Conservation (phyloP, 30 jellyfish, hydroid and myxozoan species). For the Pseudorhiza aurosa region DNA sequence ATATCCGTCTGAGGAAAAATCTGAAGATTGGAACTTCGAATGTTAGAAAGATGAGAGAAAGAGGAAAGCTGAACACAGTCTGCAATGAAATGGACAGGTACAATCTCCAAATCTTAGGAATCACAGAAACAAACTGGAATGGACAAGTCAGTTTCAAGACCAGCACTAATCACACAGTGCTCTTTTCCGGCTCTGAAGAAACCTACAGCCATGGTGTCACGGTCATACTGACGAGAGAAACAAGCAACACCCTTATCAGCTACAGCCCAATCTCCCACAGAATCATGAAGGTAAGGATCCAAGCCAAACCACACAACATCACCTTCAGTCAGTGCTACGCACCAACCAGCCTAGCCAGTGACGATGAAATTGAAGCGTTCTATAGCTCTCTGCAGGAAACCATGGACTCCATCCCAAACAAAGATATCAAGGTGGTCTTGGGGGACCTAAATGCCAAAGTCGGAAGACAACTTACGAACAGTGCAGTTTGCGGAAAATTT, state of each 20-base stretch:
- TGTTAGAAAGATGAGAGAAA: constrained; percentile 26
- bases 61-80: no score
- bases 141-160: constrained; percentile 2
- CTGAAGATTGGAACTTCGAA: constrained; percentile 30
- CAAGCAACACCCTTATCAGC: not conserved
- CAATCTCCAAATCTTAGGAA: constrained; percentile 1
- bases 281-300: not conserved
- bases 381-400: not conserved
- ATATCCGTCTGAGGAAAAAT: not conserved
- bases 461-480: not conserved
- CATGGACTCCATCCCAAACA: not conserved
- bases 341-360: not conserved
- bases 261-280: constrained; percentile 3
- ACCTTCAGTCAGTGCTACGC: constrained; percentile 1
- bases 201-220: constrained; percentile 47
- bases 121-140: constrained; percentile 16
- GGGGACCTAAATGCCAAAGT: constrained; percentile 15
- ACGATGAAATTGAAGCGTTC: constrained; percentile 2
- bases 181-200: constrained; percentile 22
- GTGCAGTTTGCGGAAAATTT: constrained; percentile 1
- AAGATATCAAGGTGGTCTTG: constrained; percentile 1
- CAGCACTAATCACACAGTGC: not conserved
- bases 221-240: not conserved
- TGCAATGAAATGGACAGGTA: constrained; percentile 19
- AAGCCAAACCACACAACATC: not conserved